Evolutionary conservation across 1,140 invertebrate species (phyloP).

Genomic region (Lineus longissimus): DNA sequence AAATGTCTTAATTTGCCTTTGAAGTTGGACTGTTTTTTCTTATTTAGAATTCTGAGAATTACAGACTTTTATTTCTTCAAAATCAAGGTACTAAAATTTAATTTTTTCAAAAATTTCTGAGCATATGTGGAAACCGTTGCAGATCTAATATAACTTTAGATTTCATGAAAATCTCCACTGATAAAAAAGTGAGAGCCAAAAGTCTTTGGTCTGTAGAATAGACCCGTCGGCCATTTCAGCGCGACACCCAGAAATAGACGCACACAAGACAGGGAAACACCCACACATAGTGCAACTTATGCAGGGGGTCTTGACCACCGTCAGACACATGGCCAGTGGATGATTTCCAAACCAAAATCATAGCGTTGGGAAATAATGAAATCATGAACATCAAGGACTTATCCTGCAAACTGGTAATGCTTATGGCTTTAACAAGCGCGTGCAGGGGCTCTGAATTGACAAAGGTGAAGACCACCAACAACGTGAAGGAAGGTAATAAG

Average conservation of each 20-base stretch:
- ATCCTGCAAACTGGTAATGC: background rate
- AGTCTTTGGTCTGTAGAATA: too few relatives aligned
- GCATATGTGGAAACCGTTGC: too few relatives aligned
- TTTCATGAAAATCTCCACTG: too few relatives aligned
- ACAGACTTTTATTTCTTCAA: too few relatives aligned
- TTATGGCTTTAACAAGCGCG: background rate
- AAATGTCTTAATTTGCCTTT: too few relatives aligned
- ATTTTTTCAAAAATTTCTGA: too few relatives aligned
- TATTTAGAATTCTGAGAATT: too few relatives aligned
- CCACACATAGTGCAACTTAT: conserved; percentile 7
- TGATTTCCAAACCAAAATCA: background rate
- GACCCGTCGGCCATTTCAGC: conserved; percentile 15
- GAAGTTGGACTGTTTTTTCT: too few relatives aligned
- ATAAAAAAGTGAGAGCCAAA: too few relatives aligned
- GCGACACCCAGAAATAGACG: conserved; percentile 9
- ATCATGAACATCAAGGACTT: background rate
- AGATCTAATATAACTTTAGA: too few relatives aligned
- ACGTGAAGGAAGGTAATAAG: background rate
- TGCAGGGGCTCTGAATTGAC: background rate
- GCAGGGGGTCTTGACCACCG: conserved; percentile 9
- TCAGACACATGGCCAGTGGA: conserved; percentile 6
- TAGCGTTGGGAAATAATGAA: background rate
- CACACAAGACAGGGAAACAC: conserved; percentile 11
- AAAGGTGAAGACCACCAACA: background rate
- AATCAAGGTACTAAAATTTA: too few relatives aligned